Base-by-base conservation (phyloP, 2,888 invertebrate genomes). In the Acheta domesticus region DNA sequence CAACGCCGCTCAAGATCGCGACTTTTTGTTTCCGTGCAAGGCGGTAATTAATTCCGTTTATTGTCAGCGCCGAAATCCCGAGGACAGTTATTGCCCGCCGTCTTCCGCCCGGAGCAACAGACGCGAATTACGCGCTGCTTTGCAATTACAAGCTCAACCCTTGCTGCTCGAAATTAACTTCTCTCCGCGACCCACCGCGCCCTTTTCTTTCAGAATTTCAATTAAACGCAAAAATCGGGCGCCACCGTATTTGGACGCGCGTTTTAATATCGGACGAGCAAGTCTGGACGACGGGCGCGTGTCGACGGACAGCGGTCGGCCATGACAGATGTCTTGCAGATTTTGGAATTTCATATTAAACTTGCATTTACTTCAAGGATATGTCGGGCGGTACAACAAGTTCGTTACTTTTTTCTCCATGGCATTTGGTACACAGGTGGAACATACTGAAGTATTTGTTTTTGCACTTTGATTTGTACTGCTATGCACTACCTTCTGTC, bases 71-170 rank as follows among this genome's bases (percentile, higher is more conserved):
- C n/a, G 62, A 62, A 62, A 62, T 16, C 62, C 62, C n/a, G 62
- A 62, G 62, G 62, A 62, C 62, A 62, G 62, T 62, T 62, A 62
- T 62, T 62, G 62, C 62, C 62, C 16, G 14, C 62, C n/a, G 14
- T 62, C 16, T n/a, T 62, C 62, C 62, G 62, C n/a, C 11, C n/a
- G 62, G 14, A 16, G 36, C 36, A 36, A 62, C 14, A 62, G 62
- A 62, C 62, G n/a, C 62, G 62, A 62, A 62, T 62, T 62, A 62
- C 62, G 14, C 62, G 62, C 62, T 62, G 62, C 62, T 62, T 62
- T 62, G 62, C 62, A 62, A 62, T 62, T 62, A 62, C 62, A 62
- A 62, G 62, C 62, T 62, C 62, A 62, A 62, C 62, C 62, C 62
- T 14, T 19, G 62, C 62, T 19, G 62, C 62, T 62, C 62, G 62